These are phyloP conservation scores for Rhamnusium bicolor DNA, from an alignment of 2,888 invertebrate genomes.

Conservation along the genomic window DNA sequence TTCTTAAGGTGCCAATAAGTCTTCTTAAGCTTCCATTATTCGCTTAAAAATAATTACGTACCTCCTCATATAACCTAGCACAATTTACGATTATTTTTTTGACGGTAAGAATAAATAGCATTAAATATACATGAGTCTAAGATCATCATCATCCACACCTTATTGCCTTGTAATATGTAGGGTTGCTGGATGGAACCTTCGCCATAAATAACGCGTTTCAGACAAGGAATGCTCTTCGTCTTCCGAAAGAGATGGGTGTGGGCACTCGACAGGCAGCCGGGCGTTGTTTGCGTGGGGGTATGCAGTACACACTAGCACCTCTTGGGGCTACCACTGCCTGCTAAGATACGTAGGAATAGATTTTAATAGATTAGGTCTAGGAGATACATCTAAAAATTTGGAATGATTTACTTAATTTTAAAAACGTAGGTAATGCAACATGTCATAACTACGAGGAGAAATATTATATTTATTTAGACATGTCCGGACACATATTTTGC, in stretches of 20 bases:
- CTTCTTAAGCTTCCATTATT: background rate
- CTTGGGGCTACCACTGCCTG: conserved; percentile 51
- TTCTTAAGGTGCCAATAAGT: no score
- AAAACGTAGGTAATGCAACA: no score
- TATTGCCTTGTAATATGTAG: conserved; percentile 31
- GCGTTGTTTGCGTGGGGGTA: conserved; percentile 53
- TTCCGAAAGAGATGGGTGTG: conserved; percentile 51
- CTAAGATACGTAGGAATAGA: conserved; percentile 41
- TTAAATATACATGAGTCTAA: conserved; percentile 22
- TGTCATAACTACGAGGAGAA: no score
- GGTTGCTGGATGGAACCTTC: conserved; percentile 26
- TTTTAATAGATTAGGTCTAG: conserved; percentile 35
- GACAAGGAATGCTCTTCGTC: conserved; percentile 35
- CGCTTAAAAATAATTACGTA: background rate
- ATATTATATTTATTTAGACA: no score
- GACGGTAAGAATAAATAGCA: conserved; percentile 12
- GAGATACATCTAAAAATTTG: conserved; percentile 9
- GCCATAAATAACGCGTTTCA: conserved; percentile 36
- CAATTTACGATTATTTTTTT: conserved; percentile 9
- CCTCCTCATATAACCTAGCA: background rate
- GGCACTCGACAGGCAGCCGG: conserved; percentile 47
- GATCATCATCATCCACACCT: conserved; percentile 29
- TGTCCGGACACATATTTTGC: no score
- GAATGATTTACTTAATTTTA: no score
- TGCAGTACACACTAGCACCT: conserved; percentile 50